These are phyloP conservation scores for Odocoileus virginianus DNA, from an alignment of 2,113 vertebrate species.

Conservation along the genomic window DNA sequence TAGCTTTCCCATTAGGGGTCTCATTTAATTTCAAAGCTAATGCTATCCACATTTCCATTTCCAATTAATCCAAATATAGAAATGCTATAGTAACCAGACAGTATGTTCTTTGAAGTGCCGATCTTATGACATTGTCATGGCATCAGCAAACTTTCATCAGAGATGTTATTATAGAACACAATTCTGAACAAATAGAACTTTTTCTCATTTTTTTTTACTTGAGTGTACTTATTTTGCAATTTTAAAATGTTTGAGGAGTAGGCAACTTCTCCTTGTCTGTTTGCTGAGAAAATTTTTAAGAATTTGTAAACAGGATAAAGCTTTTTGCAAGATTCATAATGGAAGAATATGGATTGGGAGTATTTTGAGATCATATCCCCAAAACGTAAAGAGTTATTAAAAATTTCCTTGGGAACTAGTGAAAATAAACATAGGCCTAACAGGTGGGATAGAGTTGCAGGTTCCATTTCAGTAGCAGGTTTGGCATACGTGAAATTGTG, in stretches of 20 bases:
- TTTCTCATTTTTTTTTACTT: constrained; percentile 54
- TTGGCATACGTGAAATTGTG: neutral
- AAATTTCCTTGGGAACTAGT: neutral
- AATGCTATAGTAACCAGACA: constrained; percentile 80
- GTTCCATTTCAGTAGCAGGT: neutral
- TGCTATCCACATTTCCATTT: constrained; percentile 80
- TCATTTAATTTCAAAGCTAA: constrained; percentile 82
- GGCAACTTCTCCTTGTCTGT: neutral
- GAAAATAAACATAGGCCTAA: neutral
- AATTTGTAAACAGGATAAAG: neutral
- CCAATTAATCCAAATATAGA: constrained; percentile 82
- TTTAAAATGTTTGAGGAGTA: constrained; percentile 61
- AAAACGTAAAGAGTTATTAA: neutral
- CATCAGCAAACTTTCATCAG: constrained; percentile 70
- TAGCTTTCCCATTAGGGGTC: constrained; percentile 76
- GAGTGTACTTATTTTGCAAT: constrained; percentile 47
- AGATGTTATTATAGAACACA: constrained; percentile 62
- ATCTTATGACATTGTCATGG: constrained; percentile 54
- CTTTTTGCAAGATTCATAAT: neutral
- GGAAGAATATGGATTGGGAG: neutral
- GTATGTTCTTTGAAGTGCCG: constrained; percentile 74
- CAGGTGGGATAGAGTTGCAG: neutral
- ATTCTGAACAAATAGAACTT: constrained; percentile 35
- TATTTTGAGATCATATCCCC: neutral
- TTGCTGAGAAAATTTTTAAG: neutral